Percentiles rank a stretch among this genome's conserved stretches.
These are phyloP conservation scores for Excalfactoria chinensis DNA, from an alignment of 2,113 vertebrate species.

Conservation along the genomic window DNA sequence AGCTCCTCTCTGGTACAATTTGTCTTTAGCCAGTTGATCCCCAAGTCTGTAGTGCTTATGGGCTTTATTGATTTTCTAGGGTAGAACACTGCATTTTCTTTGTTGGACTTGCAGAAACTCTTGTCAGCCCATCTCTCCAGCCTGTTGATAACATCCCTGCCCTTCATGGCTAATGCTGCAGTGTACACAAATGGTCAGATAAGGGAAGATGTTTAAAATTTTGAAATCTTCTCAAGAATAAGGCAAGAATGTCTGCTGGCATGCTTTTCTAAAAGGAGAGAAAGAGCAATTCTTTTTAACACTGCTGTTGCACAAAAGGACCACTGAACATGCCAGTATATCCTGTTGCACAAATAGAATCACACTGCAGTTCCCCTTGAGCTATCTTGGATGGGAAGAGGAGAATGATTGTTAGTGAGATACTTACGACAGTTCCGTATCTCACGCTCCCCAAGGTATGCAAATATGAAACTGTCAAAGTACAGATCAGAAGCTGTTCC, in stretches of 20 bases:
- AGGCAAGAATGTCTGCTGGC: neutral
- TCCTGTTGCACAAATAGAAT: neutral
- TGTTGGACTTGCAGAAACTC: neutral
- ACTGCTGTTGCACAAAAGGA: neutral
- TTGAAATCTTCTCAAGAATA: neutral
- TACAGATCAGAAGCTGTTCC: conserved; percentile 6
- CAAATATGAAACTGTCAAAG: conserved; percentile 6
- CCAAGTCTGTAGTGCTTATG: accelerated
- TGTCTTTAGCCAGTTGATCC: neutral
- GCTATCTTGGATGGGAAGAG: neutral
- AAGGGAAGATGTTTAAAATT: neutral
- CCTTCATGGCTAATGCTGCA: neutral
- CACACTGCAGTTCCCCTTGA: neutral
- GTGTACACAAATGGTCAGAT: neutral
- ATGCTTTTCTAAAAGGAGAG: neutral
- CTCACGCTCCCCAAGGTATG: neutral
- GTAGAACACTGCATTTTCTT: neutral
- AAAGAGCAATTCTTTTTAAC: neutral
- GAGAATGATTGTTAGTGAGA: neutral
- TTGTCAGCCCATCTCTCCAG: neutral
- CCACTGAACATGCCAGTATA: neutral
- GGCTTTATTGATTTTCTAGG: neutral
- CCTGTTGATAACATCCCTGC: neutral
- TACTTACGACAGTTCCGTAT: neutral
- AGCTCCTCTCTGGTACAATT: neutral